phyloP scores from a whole-genome alignment of 2,113 vertebrate species.

The Melospiza melodia region DNA sequence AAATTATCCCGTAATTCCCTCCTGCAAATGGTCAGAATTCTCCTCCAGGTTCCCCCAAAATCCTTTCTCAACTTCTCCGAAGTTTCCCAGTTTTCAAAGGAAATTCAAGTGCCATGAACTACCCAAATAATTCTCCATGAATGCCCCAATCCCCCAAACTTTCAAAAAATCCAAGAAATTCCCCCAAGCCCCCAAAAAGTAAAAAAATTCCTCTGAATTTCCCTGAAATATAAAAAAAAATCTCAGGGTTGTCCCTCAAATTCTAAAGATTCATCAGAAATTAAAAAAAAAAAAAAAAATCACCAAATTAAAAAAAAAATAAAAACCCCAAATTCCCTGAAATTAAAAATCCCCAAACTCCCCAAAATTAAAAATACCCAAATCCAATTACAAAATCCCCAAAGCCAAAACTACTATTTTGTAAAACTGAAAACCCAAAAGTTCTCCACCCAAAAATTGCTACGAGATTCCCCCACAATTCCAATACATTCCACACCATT shows the following conservation, averaged over 20 bases:
- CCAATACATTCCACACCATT: not conserved
- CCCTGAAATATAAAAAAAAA: not conserved
- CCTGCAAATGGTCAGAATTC: not conserved
- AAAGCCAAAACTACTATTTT: not conserved
- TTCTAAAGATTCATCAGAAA: not conserved
- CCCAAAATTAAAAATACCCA: too few relatives aligned
- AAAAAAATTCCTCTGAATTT: fast-evolving
- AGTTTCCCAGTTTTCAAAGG: not conserved
- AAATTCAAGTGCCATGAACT: not conserved
- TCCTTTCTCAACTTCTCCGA: fast-evolving
- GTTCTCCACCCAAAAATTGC: not conserved
- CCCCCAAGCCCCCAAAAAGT: too few relatives aligned
- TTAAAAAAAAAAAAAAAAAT: not conserved
- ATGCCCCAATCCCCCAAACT: not conserved
- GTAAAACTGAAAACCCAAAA: not conserved
- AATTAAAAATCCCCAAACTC: too few relatives aligned
- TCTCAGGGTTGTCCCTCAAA: too few relatives aligned
- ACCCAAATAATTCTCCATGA: too few relatives aligned
- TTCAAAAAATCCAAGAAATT: not conserved
- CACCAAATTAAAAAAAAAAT: too few relatives aligned
- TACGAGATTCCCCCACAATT: not conserved
- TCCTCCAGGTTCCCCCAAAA: too few relatives aligned
- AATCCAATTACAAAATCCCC: not conserved
- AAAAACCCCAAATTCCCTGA: too few relatives aligned
- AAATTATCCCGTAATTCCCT: too few relatives aligned